Percentiles rank a stretch among this genome's conserved stretches.
These are phyloP conservation scores for Amiota minor DNA, from an alignment of 2,888 invertebrate species.

Conservation along the genomic window DNA sequence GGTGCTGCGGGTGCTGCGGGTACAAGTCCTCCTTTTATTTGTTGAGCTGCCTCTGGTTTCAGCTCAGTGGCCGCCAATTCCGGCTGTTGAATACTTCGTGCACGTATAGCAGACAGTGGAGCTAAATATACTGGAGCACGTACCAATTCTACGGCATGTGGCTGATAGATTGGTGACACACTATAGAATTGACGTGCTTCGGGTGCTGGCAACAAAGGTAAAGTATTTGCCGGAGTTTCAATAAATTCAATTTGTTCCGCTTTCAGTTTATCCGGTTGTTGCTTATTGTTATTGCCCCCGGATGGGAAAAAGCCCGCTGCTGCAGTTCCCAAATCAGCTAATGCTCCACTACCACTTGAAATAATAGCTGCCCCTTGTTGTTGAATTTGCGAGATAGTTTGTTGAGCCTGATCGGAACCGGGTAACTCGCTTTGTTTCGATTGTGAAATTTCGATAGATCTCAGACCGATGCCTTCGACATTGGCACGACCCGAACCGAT, in stretches of 20 bases:
- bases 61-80: conserved; percentile 42
- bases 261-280: conserved; percentile 54
- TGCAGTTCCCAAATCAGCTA: conserved; percentile 52
- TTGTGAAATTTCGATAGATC: not conserved
- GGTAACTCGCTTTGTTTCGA: conserved; percentile 26
- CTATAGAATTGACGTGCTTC: conserved; percentile 66
- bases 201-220: conserved; percentile 53
- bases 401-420: conserved; percentile 56
- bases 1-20: conserved; percentile 37
- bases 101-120: conserved; percentile 62
- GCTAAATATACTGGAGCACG: conserved; percentile 61
- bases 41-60: conserved; percentile 25
- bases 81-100: conserved; percentile 60
- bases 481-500: conserved; percentile 52
- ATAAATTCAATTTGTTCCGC: conserved; percentile 55
- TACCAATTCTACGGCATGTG: conserved; percentile 68
- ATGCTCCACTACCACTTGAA: conserved; percentile 57
- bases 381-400: not conserved
- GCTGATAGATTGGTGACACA: conserved; percentile 61
- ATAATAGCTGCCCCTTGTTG: conserved; percentile 44
- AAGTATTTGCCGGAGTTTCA: conserved; percentile 62
- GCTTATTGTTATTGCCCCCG: not conserved
- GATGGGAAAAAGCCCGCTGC: conserved; percentile 58
- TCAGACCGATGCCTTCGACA: not conserved
- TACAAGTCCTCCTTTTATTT: not conserved